Evolutionary conservation across 2,113 vertebrate species (phyloP).

Genomic region (Poeciliopsis prolifica): DNA sequence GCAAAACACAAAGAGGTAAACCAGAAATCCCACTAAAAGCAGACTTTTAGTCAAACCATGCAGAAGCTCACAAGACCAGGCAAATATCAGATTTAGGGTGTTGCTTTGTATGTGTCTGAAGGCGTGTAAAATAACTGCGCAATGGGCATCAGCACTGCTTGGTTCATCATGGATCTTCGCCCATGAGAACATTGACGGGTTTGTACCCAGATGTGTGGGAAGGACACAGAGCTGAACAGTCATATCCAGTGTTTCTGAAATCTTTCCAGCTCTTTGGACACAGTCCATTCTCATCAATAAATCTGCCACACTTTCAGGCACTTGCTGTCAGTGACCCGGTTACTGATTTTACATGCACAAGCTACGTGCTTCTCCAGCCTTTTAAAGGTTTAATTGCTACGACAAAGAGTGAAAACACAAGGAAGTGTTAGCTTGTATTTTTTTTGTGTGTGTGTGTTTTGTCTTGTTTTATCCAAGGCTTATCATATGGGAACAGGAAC

Average conservation of each 20-base stretch:
- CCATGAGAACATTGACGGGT: conserved; percentile 56
- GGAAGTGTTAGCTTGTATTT: conserved; percentile 28
- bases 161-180: conserved; percentile 50
- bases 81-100: conserved; percentile 25
- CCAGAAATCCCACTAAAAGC: conserved; percentile 42
- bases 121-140: conserved; percentile 27
- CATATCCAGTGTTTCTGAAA: conserved; percentile 47
- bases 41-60: conserved; percentile 20
- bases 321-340: conserved; percentile 35
- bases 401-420: conserved; percentile 26
- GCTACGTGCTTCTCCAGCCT: neutral
- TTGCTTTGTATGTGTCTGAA: neutral
- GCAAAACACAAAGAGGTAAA: conserved; percentile 42
- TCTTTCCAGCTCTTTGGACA: conserved; percentile 48
- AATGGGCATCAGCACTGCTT: conserved; percentile 21
- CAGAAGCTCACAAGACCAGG: conserved; percentile 50
- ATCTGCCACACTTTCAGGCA: conserved; percentile 56
- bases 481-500: conserved; percentile 35
- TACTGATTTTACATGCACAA: conserved; percentile 29
- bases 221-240: conserved; percentile 49
- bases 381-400: neutral
- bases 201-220: conserved; percentile 73
- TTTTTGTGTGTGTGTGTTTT: neutral
- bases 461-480: conserved; percentile 32
- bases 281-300: conserved; percentile 44